Conservation (phyloP, 2,113 vertebrate genomes). For the Stegastes partitus region DNA sequence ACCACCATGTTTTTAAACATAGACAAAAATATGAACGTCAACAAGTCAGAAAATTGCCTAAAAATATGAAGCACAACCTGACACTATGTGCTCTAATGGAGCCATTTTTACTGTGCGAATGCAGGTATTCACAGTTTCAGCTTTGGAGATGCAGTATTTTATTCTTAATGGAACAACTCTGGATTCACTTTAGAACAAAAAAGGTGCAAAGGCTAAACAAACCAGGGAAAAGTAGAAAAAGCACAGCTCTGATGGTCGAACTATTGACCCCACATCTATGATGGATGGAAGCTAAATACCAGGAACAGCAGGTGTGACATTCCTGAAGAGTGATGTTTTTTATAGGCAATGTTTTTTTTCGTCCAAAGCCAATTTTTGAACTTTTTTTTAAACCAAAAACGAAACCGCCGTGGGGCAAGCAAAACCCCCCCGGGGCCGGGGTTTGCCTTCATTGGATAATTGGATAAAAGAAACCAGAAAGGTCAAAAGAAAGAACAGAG, state of each 20-base stretch:
- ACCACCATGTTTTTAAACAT: no score
- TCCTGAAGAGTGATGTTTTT: constrained; percentile 9
- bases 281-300: constrained; percentile 6
- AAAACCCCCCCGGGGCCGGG: not conserved
- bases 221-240: not conserved
- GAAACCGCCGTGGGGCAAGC: not conserved
- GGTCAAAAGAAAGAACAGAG: not conserved
- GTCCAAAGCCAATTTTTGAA: not conserved
- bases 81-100: no score
- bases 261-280: not conserved
- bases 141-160: no score
- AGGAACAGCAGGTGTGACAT: constrained; percentile 16
- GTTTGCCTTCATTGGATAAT: not conserved
- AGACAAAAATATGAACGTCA: no score
- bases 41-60: no score
- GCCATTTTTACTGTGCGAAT: no score
- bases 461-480: not conserved
- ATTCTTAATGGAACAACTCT: no score
- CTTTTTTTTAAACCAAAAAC: not conserved
- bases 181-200: no score
- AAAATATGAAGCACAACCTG: no score
- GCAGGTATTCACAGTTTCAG: no score
- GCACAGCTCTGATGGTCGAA: not conserved
- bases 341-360: not conserved
- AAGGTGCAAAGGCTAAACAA: no score